phyloP scores from a whole-genome alignment of 2,888 invertebrate species.

The Cartodere bifasciata region DNA sequence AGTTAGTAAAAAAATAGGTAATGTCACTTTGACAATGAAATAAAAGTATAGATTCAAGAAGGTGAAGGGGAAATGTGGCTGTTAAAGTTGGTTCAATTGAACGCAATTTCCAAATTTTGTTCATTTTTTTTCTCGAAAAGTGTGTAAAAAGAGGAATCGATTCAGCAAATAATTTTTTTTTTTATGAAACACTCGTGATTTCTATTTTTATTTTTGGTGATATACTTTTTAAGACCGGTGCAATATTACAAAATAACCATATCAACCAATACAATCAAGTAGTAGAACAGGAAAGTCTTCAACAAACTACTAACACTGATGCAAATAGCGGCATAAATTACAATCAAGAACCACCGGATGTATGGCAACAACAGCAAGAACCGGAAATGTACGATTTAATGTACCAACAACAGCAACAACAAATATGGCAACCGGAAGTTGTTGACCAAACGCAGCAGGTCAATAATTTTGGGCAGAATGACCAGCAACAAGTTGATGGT shows the following conservation, averaged over 20 bases:
- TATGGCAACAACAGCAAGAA: constrained; percentile 23
- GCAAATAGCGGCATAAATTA: constrained; percentile 15
- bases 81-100: too few species aligned
- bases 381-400: constrained; percentile 15
- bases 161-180: too few species aligned
- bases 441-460: constrained; percentile 15
- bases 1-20: too few species aligned
- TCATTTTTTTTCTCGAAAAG: too few species aligned
- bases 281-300: background rate
- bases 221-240: constrained; percentile 25
- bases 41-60: too few species aligned
- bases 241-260: constrained; percentile 26
- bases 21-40: too few species aligned
- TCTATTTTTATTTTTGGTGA: too few species aligned
- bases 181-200: too few species aligned
- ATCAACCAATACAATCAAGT: constrained; percentile 13
- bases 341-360: constrained; percentile 16
- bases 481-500: constrained; percentile 18
- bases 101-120: too few species aligned
- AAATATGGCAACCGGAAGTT: constrained; percentile 15
- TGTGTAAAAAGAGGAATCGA: too few species aligned
- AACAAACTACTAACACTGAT: too few species aligned
- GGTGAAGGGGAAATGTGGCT: too few species aligned
- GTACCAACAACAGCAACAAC: constrained; percentile 20
- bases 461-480: constrained; percentile 15